Percentiles rank a stretch among this genome's conserved stretches.
phyloP scores from a whole-genome alignment of 2,888 invertebrate species.

The Drosophila bunnanda region DNA sequence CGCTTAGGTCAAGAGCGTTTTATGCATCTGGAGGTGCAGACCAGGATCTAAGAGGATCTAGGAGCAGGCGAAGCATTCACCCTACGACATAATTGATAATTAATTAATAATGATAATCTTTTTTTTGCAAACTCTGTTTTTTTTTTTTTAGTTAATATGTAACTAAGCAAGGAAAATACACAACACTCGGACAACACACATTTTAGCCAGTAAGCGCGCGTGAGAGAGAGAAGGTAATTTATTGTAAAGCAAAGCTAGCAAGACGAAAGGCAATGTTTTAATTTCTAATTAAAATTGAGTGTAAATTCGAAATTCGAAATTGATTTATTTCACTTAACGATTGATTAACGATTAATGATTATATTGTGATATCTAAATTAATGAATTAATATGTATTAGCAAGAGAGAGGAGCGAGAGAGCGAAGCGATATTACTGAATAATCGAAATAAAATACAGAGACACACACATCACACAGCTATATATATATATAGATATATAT shows the following conservation, averaged over 20 bases:
- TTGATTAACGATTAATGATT: conserved; percentile 54
- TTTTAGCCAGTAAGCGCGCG: conserved; percentile 10
- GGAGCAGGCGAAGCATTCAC: conserved; percentile 19
- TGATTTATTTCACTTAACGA: conserved; percentile 27
- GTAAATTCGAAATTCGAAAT: conserved; percentile 31
- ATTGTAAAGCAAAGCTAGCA: conserved; percentile 26
- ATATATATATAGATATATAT: conserved; percentile 16
- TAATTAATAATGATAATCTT: conserved; percentile 10
- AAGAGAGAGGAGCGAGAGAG: conserved; percentile 17
- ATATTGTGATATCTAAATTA: conserved; percentile 76
- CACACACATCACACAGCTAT: conserved; percentile 8
- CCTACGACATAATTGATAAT: conserved; percentile 13
- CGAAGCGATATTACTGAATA: conserved; percentile 39
- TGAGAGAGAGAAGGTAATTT: not conserved
- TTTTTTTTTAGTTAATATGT: conserved; percentile 31
- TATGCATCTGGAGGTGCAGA: conserved; percentile 79
- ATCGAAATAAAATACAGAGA: conserved; percentile 11
- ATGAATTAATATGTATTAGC: conserved; percentile 44
- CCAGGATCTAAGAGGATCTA: conserved; percentile 59
- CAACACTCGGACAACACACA: conserved; percentile 18
- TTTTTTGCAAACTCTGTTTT: not conserved
- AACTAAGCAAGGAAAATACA: conserved; percentile 44
- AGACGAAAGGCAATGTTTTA: conserved; percentile 12
- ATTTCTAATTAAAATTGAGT: conserved; percentile 13
- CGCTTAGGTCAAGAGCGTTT: conserved; percentile 82